Conservation (phyloP, 2,797 vertebrate genomes). For the Notolabrus celidotus region DNA sequence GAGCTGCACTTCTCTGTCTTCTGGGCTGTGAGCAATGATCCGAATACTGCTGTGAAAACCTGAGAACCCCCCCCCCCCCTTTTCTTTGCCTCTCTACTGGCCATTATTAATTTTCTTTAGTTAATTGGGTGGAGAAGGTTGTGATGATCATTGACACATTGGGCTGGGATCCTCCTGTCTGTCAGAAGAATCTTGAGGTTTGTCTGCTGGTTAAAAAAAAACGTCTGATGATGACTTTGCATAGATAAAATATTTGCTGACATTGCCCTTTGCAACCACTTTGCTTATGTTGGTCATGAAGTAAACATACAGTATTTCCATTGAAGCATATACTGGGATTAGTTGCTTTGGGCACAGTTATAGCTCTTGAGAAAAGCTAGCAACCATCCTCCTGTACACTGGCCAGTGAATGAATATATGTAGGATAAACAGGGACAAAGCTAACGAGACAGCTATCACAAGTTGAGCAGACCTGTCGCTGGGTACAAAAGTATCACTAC, state of each 20-base stretch:
- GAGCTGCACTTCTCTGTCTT: constrained; percentile 34
- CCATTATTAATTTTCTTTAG: constrained; percentile 64
- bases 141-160: background rate
- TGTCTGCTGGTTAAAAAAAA: constrained; percentile 55
- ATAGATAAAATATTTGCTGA: constrained; percentile 27
- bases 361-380: too few relatives aligned
- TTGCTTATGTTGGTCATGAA: too few relatives aligned
- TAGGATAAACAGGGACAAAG: too few relatives aligned
- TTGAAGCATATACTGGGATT: too few relatives aligned
- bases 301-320: too few relatives aligned
- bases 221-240: background rate
- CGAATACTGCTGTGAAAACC: background rate
- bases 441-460: too few relatives aligned
- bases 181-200: constrained; percentile 22
- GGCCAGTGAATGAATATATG: too few relatives aligned
- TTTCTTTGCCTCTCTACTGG: background rate
- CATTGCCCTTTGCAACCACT: background rate
- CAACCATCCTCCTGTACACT: too few relatives aligned
- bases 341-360: too few relatives aligned
- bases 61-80: background rate
- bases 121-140: constrained; percentile 49
- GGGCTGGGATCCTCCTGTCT: constrained; percentile 24
- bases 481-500: too few relatives aligned
- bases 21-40: constrained; percentile 32
- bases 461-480: too few relatives aligned